Evolutionary conservation across 2,888 invertebrate genomes (phyloP).

Genomic region (Cosmia pyralina): DNA sequence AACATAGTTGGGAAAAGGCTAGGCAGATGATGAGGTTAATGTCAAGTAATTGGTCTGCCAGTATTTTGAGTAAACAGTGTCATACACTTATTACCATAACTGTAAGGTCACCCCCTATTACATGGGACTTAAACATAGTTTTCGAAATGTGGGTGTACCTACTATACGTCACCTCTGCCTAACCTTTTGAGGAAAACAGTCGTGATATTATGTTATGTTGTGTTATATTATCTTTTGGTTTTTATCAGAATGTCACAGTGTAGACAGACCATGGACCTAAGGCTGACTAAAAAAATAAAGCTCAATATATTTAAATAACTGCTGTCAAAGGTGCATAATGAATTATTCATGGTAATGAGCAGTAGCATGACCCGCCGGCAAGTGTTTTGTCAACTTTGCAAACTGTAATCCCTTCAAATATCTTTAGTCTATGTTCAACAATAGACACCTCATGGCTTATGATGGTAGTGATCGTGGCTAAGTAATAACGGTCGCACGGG

Average conservation of each 20-base stretch:
- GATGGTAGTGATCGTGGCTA: not conserved
- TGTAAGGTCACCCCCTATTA: not conserved
- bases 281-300: constrained; percentile 26
- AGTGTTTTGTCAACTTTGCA: constrained; percentile 26
- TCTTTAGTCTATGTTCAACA: constrained; percentile 9
- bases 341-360: constrained; percentile 46
- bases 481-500: too few relatives aligned
- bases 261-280: too few relatives aligned
- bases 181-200: too few relatives aligned
- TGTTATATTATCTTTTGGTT: not conserved
- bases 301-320: constrained; percentile 27
- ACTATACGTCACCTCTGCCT: too few relatives aligned
- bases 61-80: not conserved
- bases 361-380: constrained; percentile 25
- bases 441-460: not conserved
- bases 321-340: constrained; percentile 27
- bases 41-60: too few relatives aligned
- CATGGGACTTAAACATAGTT: not conserved
- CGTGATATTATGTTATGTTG: not conserved
- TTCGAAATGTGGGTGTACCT: not conserved
- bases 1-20: too few relatives aligned
- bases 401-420: constrained; percentile 36
- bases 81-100: not conserved
- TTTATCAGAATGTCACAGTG: not conserved
- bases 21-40: too few relatives aligned